Percentiles rank a stretch among this genome's conserved stretches.
phyloP scores from a whole-genome alignment of 2,888 invertebrate genomes.

The Leptinotarsa haldemani region DNA sequence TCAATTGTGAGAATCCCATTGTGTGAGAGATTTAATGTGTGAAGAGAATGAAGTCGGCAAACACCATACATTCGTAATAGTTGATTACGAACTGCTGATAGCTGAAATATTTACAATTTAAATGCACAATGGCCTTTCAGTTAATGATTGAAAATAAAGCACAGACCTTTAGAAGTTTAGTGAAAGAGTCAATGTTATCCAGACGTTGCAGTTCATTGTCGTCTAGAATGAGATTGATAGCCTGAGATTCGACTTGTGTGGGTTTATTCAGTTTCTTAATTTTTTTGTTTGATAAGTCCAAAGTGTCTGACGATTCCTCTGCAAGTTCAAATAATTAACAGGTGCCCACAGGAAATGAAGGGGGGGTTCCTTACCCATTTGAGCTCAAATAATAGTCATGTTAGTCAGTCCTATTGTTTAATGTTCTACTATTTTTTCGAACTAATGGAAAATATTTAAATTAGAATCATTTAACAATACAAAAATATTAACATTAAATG shows the following conservation, averaged over 20 bases:
- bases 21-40: conserved; percentile 85
- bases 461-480: background rate
- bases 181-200: conserved; percentile 87
- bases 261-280: conserved; percentile 85
- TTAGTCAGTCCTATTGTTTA: conserved; percentile 19
- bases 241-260: conserved; percentile 74
- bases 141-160: conserved; percentile 10
- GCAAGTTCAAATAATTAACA: conserved; percentile 15
- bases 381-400: conserved; percentile 36
- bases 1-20: conserved; percentile 92
- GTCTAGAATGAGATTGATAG: conserved; percentile 81
- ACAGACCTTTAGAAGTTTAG: conserved; percentile 79
- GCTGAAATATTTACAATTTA: conserved; percentile 68
- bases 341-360: background rate
- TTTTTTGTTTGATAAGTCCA: conserved; percentile 83
- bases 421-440: background rate
- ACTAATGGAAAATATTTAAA: background rate
- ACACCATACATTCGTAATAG: conserved; percentile 90
- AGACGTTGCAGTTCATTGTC: conserved; percentile 89
- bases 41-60: conserved; percentile 81
- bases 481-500: conserved; percentile 7
- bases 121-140: background rate
- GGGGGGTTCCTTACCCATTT: conserved; percentile 34
- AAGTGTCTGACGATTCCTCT: conserved; percentile 47
- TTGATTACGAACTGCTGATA: conserved; percentile 88